Conservation (phyloP, 2,888 invertebrate species). For the Drosophila prolongata region DNA sequence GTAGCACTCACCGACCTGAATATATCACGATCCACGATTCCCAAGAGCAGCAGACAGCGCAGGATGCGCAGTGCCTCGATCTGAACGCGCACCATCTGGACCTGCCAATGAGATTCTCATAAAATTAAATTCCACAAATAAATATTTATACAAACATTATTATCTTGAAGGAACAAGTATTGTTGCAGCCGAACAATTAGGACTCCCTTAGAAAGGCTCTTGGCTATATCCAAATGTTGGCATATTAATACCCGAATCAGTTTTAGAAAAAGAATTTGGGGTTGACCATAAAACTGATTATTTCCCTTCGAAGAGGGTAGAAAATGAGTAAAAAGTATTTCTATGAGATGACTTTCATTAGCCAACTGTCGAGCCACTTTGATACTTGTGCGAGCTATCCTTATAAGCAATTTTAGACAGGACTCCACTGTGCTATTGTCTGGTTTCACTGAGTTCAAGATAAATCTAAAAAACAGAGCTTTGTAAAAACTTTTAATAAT, state of each 20-base stretch:
- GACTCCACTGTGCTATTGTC: constrained; percentile 90
- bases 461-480: constrained; percentile 86
- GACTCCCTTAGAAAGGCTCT: constrained; percentile 66
- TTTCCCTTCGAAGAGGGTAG: constrained; percentile 54
- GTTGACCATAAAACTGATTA: constrained; percentile 86
- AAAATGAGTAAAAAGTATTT: constrained; percentile 87
- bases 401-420: constrained; percentile 91
- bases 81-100: constrained; percentile 85
- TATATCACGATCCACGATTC: constrained; percentile 71
- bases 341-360: constrained; percentile 88
- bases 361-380: constrained; percentile 88
- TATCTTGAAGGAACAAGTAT: constrained; percentile 79
- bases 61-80: constrained; percentile 86
- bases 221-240: constrained; percentile 84
- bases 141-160: constrained; percentile 68
- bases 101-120: constrained; percentile 59
- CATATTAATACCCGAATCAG: constrained; percentile 89
- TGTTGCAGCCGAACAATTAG: constrained; percentile 75
- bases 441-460: constrained; percentile 89
- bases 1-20: constrained; percentile 79
- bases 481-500: no score
- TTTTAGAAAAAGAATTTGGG: constrained; percentile 89
- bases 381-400: constrained; percentile 91
- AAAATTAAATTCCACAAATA: constrained; percentile 1
- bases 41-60: constrained; percentile 78